Evolutionary conservation across 2,888 invertebrate species (phyloP), one percentile per base, ranked within the genome.

Genomic region (Temnothorax unifasciatus): DNA sequence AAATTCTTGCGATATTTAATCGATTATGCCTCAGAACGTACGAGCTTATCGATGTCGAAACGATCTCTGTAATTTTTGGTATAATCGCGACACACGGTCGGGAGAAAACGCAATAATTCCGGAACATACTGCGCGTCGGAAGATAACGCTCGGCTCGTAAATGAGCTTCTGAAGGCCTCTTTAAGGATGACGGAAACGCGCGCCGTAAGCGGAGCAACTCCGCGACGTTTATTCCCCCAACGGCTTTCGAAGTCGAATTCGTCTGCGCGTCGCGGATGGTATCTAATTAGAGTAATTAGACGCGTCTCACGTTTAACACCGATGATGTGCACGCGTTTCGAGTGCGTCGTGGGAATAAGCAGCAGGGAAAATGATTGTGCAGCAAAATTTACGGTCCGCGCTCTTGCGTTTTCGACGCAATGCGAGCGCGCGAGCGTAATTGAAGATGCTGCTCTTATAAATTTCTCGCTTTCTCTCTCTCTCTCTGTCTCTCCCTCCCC

Each of bases 201-300:
- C 21, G 34, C 47, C 15, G 18, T 44, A 57, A 57, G 34, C 38
- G 25, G 21, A 59, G 29, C 34, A 21, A 47, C n/a, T 38, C 6
- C 13, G 59, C 18, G 73, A 21, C 34, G 6, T 79, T 79, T 57
- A 57, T 41, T 68, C 9, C 4, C 47, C 0, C 6, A 79, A 57
- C 44, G 44, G 57, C 59, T 25, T 29, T 8, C 73, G 18, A 73
- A 47, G 38, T 71, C 79, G 73, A 50, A 38, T 81, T 13, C 21
- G 3, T 69, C 18, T 9, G 44, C 57, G 71, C 47, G 44, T 66
- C 38, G 44, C 15, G n/a, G 21, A 25, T n/a, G 21, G 57, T 57
- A 15, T 47, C 57, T 73, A 81, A 73, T 81, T 81, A 68, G 38
- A 34, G 73, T 81, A 81, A 81, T 81, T 73, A 81, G 59, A 0